Evolutionary conservation across 2,113 vertebrate genomes (phyloP), one percentile per base, ranked within the genome.

Genomic region (Dromas ardeola): DNA sequence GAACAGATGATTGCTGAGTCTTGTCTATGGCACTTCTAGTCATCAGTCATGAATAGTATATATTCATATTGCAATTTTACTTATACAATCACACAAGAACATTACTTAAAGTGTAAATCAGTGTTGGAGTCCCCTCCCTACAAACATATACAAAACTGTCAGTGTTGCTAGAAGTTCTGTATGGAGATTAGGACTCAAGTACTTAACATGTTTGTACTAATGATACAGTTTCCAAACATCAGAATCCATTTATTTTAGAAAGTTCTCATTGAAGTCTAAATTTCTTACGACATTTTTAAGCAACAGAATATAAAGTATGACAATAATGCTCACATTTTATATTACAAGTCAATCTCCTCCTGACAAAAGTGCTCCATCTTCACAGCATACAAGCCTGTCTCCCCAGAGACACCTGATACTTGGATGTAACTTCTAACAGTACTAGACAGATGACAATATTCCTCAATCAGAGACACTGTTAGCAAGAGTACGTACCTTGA

Each of bases 401-500:
- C 86, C 63, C 83, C 58, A n/a, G 72, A 93, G 69, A 81, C 14
- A 86, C 11, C 12, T 6, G 6, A 78, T 14, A 25, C 23, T 50
- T 6, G 7, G 9, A 67, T 65, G 10, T 63, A 52, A 71, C 20
- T 93, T 77, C 70, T 80, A 82, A 58, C 63, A 91, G 42, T 87
- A 78, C 40, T 4, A 81, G 49, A 52, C 18, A 81, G 56, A 87
- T 58, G 11, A 66, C 66, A 88, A 58, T 50, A 77, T 34, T 56
- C 42, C 59, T 86, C 71, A 49, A 38, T 77, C 58, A 72, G 62
- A 78, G 17, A 69, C 6, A 66, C 13, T 62, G 55, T 26, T 49
- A 83, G 11, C 30, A 95, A 92, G 29, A 86, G 22, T 50, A 94
- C 73, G 4, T 98, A 98, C 99, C 99, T 99, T 98, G 91, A 99